phyloP scores from a whole-genome alignment of 2,797 vertebrate species.

The Crocidura indochinensis region DNA sequence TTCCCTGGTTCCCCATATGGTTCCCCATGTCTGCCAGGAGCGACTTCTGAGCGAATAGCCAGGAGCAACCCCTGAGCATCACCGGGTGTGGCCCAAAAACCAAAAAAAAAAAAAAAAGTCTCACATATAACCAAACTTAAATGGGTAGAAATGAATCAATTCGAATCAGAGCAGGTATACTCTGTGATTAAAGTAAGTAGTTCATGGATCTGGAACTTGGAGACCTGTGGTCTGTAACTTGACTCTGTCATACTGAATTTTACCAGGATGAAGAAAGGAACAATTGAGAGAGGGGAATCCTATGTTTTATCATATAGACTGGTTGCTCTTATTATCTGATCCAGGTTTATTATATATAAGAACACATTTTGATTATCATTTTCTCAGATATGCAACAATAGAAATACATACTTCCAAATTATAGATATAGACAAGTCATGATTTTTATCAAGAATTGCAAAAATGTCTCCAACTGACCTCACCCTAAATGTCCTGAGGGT shows the following conservation, averaged over 20 bases:
- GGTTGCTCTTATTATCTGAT: constrained; percentile 8
- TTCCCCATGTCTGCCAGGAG: too few species aligned
- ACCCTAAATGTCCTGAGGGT: neutral
- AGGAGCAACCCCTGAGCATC: too few species aligned
- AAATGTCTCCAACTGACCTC: neutral
- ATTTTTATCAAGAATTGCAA: constrained; percentile 26
- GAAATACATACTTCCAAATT: constrained; percentile 17
- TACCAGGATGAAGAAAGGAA: neutral
- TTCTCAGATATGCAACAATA: neutral
- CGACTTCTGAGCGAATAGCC: too few species aligned
- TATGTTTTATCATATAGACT: neutral
- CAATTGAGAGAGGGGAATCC: neutral
- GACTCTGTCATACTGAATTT: neutral
- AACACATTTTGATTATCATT: neutral
- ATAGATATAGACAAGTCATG: neutral
- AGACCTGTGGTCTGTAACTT: neutral
- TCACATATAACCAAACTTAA: neutral
- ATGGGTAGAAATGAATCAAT: neutral
- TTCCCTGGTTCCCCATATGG: too few species aligned
- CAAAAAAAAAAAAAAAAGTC: neutral
- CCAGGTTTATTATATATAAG: too few species aligned
- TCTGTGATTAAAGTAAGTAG: neutral
- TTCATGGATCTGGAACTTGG: neutral
- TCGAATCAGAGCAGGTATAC: neutral
- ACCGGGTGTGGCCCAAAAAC: too few species aligned